A percentile compares a stretch with the other conserved stretches of the same genome.
Conservation (phyloP, 2,113 vertebrate genomes). For the Bolborhynchus lineola region DNA sequence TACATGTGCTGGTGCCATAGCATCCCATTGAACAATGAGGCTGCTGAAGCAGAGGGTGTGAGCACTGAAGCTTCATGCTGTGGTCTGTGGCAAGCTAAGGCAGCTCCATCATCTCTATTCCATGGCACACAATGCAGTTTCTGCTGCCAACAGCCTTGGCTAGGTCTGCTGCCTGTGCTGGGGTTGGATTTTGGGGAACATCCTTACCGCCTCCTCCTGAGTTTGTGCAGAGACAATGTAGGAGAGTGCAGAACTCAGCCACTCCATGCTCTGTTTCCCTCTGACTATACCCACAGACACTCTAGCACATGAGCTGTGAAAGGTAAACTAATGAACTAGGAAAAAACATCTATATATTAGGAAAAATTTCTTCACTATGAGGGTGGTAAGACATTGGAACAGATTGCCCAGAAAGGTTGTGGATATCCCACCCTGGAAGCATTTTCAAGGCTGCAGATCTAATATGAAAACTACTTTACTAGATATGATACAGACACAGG, state of each 20-base stretch:
- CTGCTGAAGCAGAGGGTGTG: not conserved
- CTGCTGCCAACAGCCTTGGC: not conserved
- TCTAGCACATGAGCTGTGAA: not conserved
- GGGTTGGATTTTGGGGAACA: not conserved
- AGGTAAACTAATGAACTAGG: not conserved
- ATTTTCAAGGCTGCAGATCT: not conserved
- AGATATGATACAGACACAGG: not conserved
- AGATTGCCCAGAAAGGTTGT: not conserved
- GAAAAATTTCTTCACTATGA: not conserved
- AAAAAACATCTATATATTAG: not conserved
- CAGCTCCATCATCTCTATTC: not conserved
- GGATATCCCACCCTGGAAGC: not conserved
- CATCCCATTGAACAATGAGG: not conserved
- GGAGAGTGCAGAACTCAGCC: not conserved
- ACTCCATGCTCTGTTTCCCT: not conserved
- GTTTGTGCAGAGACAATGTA: not conserved
- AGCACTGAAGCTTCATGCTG: not conserved
- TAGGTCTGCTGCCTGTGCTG: not conserved
- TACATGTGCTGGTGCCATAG: fast-evolving
- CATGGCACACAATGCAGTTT: not conserved
- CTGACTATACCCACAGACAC: not conserved
- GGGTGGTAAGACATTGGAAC: not conserved
- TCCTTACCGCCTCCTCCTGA: not conserved
- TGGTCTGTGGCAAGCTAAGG: not conserved
- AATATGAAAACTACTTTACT: not conserved